Conservation (phyloP, 1,140 invertebrate genomes). For the Zaprionus inermis region DNA sequence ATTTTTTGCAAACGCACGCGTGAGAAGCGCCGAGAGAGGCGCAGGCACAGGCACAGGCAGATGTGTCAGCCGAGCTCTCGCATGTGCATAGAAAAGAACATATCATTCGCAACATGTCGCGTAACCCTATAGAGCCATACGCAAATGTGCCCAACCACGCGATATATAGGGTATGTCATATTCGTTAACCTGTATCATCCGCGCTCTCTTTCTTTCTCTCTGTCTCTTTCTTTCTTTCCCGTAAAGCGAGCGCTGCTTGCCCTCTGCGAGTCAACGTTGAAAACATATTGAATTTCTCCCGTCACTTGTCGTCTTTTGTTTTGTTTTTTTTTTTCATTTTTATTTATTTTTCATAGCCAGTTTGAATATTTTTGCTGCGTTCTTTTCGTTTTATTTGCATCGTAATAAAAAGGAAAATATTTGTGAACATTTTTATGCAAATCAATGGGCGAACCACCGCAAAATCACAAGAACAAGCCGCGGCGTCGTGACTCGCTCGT, state of each 20-base stretch:
- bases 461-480: constrained; percentile 36
- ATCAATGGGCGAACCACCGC: constrained; percentile 57
- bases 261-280: constrained; percentile 20
- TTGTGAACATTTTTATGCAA: constrained; percentile 80
- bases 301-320: constrained; percentile 52
- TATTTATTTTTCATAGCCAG: constrained; percentile 22
- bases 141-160: too few relatives aligned
- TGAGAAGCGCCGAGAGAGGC: background rate
- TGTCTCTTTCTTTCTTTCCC: too few relatives aligned
- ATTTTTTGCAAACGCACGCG: constrained; percentile 20
- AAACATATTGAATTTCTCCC: constrained; percentile 66
- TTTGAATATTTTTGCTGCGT: constrained; percentile 42
- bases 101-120: background rate
- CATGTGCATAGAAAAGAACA: background rate
- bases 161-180: too few relatives aligned
- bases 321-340: constrained; percentile 19
- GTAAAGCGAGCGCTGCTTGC: constrained; percentile 8
- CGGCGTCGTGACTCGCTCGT: background rate
- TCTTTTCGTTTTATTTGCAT: constrained; percentile 34
- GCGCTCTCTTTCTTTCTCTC: too few relatives aligned
- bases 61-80: too few relatives aligned
- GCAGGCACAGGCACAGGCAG: background rate
- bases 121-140: background rate
- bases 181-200: constrained; percentile 9
- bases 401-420: constrained; percentile 74